Evolutionary conservation across 2,888 invertebrate genomes (phyloP).

Genomic region (Parnassius smintheus): DNA sequence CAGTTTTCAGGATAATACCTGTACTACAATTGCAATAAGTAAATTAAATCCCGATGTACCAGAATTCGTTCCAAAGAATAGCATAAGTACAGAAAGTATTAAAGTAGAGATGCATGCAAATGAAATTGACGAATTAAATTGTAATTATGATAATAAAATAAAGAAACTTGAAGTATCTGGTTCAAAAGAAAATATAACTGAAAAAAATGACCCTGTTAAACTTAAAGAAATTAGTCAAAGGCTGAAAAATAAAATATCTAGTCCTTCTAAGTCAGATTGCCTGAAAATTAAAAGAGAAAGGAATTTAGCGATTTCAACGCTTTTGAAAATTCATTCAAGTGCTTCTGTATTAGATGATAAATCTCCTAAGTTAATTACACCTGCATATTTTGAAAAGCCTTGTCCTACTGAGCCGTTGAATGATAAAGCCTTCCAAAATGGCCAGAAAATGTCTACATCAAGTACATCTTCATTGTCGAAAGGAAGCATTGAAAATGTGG

Average conservation of each 20-base stretch:
- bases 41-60: slow-evolving; percentile 55
- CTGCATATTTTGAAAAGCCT: slow-evolving; percentile 44
- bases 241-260: slow-evolving; percentile 47
- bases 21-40: slow-evolving; percentile 39
- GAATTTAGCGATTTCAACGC: slow-evolving; percentile 56
- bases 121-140: neutral
- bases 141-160: slow-evolving; percentile 19
- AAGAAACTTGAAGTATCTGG: neutral
- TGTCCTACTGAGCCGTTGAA: neutral
- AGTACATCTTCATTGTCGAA: neutral
- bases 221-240: slow-evolving; percentile 36
- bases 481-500: neutral
- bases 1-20: slow-evolving; percentile 12
- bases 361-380: slow-evolving; percentile 45
- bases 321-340: slow-evolving; percentile 48
- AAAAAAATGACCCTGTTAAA: slow-evolving; percentile 24
- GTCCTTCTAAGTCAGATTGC: slow-evolving; percentile 38
- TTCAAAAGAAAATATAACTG: neutral
- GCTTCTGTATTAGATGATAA: slow-evolving; percentile 26
- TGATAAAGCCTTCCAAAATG: neutral
- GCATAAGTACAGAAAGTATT: neutral
- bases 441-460: neutral
- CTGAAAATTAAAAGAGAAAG: slow-evolving; percentile 43
- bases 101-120: neutral
- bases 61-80: slow-evolving; percentile 49